A percentile compares a stretch with the other conserved stretches of the same genome.
Conservation (phyloP, 2,797 vertebrate species). For the Acrossocheilus wenchowensis region DNA sequence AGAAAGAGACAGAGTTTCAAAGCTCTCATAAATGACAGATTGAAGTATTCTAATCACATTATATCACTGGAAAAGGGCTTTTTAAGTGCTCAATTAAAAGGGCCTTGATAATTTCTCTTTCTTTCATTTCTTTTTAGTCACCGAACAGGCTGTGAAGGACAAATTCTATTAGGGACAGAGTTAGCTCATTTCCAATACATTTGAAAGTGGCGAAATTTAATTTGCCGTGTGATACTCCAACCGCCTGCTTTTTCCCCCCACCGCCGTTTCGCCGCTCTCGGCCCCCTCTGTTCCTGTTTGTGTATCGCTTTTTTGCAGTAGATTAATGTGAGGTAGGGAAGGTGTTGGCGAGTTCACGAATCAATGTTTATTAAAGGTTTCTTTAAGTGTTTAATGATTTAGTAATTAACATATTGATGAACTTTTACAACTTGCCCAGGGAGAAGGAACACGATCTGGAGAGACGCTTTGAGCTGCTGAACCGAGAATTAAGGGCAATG, state of each 20-base stretch:
- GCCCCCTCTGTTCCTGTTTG: constrained; percentile 66
- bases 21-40: constrained; percentile 72
- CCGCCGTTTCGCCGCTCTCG: neutral
- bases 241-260: neutral
- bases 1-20: constrained; percentile 65
- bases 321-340: constrained; percentile 94
- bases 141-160: constrained; percentile 77
- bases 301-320: constrained; percentile 96
- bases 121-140: constrained; percentile 75
- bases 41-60: constrained; percentile 85
- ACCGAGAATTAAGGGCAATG: constrained; percentile 96
- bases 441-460: constrained; percentile 99
- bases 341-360: constrained; percentile 86
- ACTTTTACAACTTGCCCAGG: constrained; percentile 95
- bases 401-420: constrained; percentile 99
- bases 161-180: constrained; percentile 80
- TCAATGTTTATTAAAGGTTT: constrained; percentile 97
- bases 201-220: constrained; percentile 81
- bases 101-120: constrained; percentile 78
- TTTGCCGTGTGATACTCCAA: constrained; percentile 67
- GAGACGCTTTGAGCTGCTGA: constrained; percentile 96
- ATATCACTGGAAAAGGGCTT: constrained; percentile 74
- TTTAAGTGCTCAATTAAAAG: constrained; percentile 83
- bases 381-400: constrained; percentile 99
- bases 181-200: constrained; percentile 81